These are phyloP conservation scores for Lacanobia oleracea DNA, from an alignment of 2,888 invertebrate genomes.

Conservation along the genomic window DNA sequence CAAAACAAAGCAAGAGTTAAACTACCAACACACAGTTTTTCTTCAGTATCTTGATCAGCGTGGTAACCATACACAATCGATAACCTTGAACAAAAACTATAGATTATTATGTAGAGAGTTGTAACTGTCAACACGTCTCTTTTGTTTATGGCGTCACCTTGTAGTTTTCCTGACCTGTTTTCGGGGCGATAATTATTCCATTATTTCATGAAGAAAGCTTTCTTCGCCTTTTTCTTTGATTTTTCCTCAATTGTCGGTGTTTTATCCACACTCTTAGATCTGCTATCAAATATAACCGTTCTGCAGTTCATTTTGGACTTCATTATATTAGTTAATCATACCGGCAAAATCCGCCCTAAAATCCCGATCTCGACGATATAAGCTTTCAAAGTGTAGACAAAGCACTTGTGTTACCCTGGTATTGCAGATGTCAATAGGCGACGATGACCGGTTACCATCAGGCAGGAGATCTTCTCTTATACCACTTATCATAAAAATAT, in stretches of 20 bases:
- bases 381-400: too few species aligned
- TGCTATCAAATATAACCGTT: too few species aligned
- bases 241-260: not conserved
- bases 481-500: too few species aligned
- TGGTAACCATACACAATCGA: slow-evolving; percentile 42
- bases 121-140: slow-evolving; percentile 11
- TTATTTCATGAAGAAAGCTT: not conserved
- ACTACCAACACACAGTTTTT: slow-evolving; percentile 19
- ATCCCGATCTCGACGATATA: too few species aligned
- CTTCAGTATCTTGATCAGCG: slow-evolving; percentile 34
- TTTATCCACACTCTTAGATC: not conserved
- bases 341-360: too few species aligned
- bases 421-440: not conserved
- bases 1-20: slow-evolving; percentile 41
- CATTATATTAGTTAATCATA: too few species aligned
- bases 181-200: not conserved
- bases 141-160: not conserved
- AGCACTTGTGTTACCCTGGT: not conserved
- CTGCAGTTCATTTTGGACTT: too few species aligned
- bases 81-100: slow-evolving; percentile 2
- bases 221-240: not conserved
- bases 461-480: too few species aligned
- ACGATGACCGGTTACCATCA: not conserved
- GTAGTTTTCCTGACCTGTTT: not conserved
- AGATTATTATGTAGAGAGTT: slow-evolving; percentile 23